A percentile compares a stretch with the other conserved stretches of the same genome.
Evolutionary conservation across 2,888 invertebrate genomes (phyloP).

Genomic region (Leptura quadrifasciata): DNA sequence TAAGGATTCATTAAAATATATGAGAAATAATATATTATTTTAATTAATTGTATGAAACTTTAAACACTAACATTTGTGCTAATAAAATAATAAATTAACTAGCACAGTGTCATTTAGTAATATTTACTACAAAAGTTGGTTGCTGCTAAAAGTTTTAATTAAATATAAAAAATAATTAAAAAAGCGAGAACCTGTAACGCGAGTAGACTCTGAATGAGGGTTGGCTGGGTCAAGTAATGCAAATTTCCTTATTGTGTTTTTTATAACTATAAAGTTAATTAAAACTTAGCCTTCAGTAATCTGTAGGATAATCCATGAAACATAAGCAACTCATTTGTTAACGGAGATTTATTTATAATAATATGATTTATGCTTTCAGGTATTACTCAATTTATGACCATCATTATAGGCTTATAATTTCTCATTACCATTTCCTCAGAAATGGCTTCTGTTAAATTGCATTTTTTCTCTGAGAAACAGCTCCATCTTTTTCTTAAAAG

Average conservation of each 20-base stretch:
- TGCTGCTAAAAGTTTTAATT: constrained; percentile 30
- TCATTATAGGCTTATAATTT: no score
- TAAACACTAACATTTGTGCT: neutral
- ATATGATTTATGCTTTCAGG: no score
- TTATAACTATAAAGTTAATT: neutral
- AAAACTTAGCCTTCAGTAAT: neutral
- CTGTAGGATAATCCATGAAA: neutral
- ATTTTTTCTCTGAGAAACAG: no score
- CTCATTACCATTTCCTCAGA: no score
- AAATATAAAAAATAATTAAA: constrained; percentile 28
- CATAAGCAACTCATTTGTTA: no score
- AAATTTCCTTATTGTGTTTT: constrained; percentile 7
- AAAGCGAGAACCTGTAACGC: constrained; percentile 15
- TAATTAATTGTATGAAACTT: constrained; percentile 14
- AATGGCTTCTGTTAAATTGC: no score
- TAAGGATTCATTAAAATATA: neutral
- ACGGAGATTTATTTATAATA: no score
- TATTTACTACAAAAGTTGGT: constrained; percentile 32
- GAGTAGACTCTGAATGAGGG: neutral
- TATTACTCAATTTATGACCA: no score
- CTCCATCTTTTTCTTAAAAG: no score
- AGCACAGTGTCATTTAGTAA: constrained; percentile 3
- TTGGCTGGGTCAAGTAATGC: neutral
- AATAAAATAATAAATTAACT: constrained; percentile 22
- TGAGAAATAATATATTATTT: neutral